These are phyloP conservation scores for Pocillopora damicornis DNA, from an alignment of 64 coral and sea anemone species.

Conservation along the genomic window DNA sequence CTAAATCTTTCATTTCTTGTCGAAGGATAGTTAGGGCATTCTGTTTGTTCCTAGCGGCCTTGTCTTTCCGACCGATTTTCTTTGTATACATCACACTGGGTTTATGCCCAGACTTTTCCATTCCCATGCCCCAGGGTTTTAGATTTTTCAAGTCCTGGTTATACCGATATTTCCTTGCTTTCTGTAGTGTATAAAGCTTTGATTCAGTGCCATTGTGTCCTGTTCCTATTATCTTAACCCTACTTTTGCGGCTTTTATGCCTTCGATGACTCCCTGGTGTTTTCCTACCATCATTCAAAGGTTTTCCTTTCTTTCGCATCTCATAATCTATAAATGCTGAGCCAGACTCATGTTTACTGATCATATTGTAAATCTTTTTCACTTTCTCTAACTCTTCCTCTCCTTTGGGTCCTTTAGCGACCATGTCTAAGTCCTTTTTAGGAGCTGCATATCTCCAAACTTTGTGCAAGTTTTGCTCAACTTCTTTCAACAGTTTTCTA, in stretches of 20 bases:
- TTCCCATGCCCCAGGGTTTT: not conserved
- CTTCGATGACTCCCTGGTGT: not conserved
- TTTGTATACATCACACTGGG: not conserved
- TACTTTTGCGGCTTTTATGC: slow-evolving; percentile 30
- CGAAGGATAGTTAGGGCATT: slow-evolving; percentile 4
- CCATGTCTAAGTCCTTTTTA: slow-evolving; percentile 44
- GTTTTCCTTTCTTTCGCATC: not conserved
- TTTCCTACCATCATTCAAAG: not conserved
- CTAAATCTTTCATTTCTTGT: slow-evolving; percentile 25
- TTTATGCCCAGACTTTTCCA: not conserved
- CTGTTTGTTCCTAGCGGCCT: not conserved
- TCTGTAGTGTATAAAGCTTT: slow-evolving; percentile 12
- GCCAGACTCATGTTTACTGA: slow-evolving; percentile 32
- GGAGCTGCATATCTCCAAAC: slow-evolving; percentile 36
- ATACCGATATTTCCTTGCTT: not conserved
- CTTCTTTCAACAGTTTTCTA: slow-evolving; percentile 30
- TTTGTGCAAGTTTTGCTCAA: slow-evolving; percentile 36
- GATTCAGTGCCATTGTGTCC: not conserved
- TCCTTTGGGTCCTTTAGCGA: slow-evolving; percentile 29
- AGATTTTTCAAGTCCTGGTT: slow-evolving; percentile 25
- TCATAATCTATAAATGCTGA: slow-evolving; percentile 29
- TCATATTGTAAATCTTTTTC: slow-evolving; percentile 33
- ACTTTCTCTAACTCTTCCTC: slow-evolving; percentile 24
- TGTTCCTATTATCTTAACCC: not conserved
- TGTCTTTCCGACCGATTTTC: not conserved